A percentile compares a stretch with the other conserved stretches of the same genome.
Conservation (phyloP, 1,140 invertebrate species). For the Eriosoma lanigerum region DNA sequence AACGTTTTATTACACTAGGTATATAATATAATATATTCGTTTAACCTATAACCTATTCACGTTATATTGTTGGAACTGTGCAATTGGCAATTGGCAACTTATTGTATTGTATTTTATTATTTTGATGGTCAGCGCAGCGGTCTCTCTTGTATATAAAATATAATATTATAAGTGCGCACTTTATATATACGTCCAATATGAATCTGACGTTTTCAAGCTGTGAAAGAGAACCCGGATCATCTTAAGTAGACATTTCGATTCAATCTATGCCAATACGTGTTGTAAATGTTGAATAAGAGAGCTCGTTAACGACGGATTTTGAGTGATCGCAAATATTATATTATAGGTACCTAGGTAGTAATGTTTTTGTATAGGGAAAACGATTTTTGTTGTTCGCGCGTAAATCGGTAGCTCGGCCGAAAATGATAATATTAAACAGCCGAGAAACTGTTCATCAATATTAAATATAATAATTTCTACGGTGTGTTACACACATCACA, state of each 20-base stretch:
- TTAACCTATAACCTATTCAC: too few species aligned
- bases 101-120: neutral
- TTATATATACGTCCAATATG: neutral
- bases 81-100: neutral
- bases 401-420: neutral
- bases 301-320: neutral
- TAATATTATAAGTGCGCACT: too few species aligned
- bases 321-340: neutral
- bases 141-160: neutral
- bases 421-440: neutral
- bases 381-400: neutral
- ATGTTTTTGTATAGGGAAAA: neutral
- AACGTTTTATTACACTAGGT: neutral
- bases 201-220: constrained; percentile 38
- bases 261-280: neutral
- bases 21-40: too few species aligned
- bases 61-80: constrained; percentile 1
- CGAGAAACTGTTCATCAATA: neutral
- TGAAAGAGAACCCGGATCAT: constrained; percentile 41
- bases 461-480: neutral
- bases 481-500: neutral
- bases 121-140: neutral
- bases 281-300: neutral
- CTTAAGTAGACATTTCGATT: constrained; percentile 31
- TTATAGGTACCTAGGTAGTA: too few species aligned